Evolutionary conservation across 2,113 vertebrate genomes (phyloP).

Genomic region (Polyodon spathula): DNA sequence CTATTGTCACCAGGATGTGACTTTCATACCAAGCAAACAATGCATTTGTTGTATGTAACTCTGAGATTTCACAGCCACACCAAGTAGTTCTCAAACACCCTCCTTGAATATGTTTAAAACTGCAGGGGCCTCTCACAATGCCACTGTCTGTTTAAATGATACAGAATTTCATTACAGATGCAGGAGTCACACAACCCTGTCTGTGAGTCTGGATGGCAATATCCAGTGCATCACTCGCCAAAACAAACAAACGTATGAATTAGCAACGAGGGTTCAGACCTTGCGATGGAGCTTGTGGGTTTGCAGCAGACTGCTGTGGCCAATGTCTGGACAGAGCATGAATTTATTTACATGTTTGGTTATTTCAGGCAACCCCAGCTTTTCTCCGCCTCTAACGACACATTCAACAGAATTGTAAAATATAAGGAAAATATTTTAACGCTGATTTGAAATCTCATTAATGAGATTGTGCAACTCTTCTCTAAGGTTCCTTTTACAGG

Average conservation of each 20-base stretch:
- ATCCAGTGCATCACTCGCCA: conserved; percentile 23
- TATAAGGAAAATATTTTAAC: not conserved
- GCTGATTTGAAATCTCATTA: not conserved
- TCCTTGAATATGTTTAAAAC: not conserved
- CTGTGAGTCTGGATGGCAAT: not conserved
- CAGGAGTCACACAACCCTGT: not conserved
- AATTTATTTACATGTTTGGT: conserved; percentile 16
- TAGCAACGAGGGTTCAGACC: conserved; percentile 29
- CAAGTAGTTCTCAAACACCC: no score
- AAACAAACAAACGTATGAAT: conserved; percentile 42
- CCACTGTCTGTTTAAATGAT: not conserved
- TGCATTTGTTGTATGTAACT: no score
- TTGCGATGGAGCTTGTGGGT: conserved; percentile 30
- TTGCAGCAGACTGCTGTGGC: conserved; percentile 21
- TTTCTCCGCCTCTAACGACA: conserved; percentile 11
- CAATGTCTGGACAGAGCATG: conserved; percentile 16
- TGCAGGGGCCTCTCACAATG: not conserved
- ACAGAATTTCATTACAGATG: not conserved
- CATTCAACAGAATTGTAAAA: not conserved
- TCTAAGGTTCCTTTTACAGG: no score
- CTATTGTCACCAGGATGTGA: no score
- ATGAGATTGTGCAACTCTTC: not conserved
- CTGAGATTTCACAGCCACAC: no score
- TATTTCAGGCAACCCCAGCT: conserved; percentile 15
- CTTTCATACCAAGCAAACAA: no score